Percentiles rank a stretch among this genome's conserved stretches.
phyloP scores from a whole-genome alignment of 2,888 invertebrate species.

The Macaria notata region DNA sequence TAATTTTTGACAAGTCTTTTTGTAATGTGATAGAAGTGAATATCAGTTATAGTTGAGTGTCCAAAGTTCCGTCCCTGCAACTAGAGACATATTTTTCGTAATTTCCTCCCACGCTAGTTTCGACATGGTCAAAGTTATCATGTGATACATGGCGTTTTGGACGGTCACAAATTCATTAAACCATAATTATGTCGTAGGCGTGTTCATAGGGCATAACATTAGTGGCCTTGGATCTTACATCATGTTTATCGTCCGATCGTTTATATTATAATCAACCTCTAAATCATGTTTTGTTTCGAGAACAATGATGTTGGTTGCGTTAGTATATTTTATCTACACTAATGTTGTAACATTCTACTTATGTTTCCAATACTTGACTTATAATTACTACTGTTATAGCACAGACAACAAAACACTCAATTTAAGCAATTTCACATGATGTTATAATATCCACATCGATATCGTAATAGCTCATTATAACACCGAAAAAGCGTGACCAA shows the following conservation, averaged over 20 bases:
- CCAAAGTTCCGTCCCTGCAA: slow-evolving; percentile 10
- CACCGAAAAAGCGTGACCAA: too few species aligned
- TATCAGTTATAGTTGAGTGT: not conserved
- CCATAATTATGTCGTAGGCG: slow-evolving; percentile 40
- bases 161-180: slow-evolving; percentile 36
- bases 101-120: slow-evolving; percentile 46
- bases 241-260: slow-evolving; percentile 38
- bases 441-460: too few species aligned
- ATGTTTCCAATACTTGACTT: too few species aligned
- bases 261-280: slow-evolving; percentile 36
- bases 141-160: slow-evolving; percentile 45
- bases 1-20: slow-evolving; percentile 17
- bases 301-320: slow-evolving; percentile 19
- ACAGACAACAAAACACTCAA: too few species aligned
- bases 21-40: slow-evolving; percentile 10
- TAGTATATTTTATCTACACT: slow-evolving; percentile 6
- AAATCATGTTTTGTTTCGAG: slow-evolving; percentile 34
- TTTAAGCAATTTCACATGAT: too few species aligned
- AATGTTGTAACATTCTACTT: too few species aligned
- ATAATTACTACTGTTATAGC: too few species aligned
- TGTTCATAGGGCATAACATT: slow-evolving; percentile 39
- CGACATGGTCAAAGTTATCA: slow-evolving; percentile 43
- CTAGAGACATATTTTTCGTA: slow-evolving; percentile 34
- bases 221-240: slow-evolving; percentile 47
- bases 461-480: too few species aligned